Conservation (phyloP, 2,113 vertebrate species). For the Ictalurus furcatus region DNA sequence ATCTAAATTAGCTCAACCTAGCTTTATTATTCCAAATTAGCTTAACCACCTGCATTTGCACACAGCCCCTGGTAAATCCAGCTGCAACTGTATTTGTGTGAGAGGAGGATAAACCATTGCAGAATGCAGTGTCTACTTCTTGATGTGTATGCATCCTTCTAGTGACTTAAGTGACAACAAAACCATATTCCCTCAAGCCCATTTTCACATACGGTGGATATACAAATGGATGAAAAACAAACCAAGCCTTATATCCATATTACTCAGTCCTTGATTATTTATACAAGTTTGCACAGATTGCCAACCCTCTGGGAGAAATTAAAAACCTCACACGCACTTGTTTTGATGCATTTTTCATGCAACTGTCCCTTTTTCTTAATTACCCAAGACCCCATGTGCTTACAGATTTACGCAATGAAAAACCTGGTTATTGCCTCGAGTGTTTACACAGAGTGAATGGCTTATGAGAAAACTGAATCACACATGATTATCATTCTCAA, state of each 20-base stretch:
- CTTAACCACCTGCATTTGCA: neutral
- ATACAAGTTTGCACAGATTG: slow-evolving; percentile 41
- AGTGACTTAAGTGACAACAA: slow-evolving; percentile 1
- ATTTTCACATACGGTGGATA: slow-evolving; percentile 4
- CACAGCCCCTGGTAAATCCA: neutral
- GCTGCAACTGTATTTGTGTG: neutral
- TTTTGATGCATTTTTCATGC: slow-evolving; percentile 34
- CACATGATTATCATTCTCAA: slow-evolving; percentile 36
- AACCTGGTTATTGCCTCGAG: slow-evolving; percentile 14
- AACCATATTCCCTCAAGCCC: slow-evolving; percentile 10
- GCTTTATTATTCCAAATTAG: neutral
- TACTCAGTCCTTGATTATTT: slow-evolving; percentile 42
- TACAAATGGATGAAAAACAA: slow-evolving; percentile 39
- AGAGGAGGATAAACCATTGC: neutral
- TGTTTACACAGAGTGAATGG: neutral
- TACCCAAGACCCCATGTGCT: slow-evolving; percentile 31
- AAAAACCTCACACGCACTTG: slow-evolving; percentile 45
- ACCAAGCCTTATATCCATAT: slow-evolving; percentile 50
- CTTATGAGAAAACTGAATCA: neutral
- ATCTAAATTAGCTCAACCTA: neutral
- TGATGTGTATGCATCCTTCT: neutral
- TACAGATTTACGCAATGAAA: slow-evolving; percentile 31
- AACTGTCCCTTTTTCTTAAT: slow-evolving; percentile 41
- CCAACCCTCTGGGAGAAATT: slow-evolving; percentile 47
- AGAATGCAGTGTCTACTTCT: neutral